Evolutionary conservation across 2,888 invertebrate species (phyloP).

Genomic region (Stictocephala bisonia): DNA sequence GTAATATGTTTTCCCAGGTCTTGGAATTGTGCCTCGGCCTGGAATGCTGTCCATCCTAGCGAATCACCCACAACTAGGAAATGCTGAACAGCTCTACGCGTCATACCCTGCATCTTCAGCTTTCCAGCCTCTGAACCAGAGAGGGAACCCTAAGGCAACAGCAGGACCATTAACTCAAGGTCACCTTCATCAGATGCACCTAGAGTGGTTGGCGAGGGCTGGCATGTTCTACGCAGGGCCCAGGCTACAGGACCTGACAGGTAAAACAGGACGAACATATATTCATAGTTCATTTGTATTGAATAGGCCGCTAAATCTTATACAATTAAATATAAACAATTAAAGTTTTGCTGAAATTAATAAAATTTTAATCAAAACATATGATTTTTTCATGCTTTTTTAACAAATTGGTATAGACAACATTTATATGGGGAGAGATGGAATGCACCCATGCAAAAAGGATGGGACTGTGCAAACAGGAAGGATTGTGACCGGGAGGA

Average conservation of each 20-base stretch:
- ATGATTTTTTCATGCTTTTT: too few species aligned
- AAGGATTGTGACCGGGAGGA: too few species aligned
- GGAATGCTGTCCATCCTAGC: constrained; percentile 57
- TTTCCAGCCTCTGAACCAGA: constrained; percentile 49
- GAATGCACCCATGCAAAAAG: too few species aligned
- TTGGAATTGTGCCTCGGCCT: constrained; percentile 57
- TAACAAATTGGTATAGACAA: too few species aligned
- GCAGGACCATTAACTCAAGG: constrained; percentile 60
- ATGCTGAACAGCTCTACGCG: constrained; percentile 15
- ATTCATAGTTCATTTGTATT: too few species aligned
- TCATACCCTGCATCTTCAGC: constrained; percentile 61
- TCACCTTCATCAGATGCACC: constrained; percentile 82
- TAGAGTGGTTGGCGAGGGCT: constrained; percentile 91
- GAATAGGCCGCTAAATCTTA: too few species aligned
- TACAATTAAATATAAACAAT: too few species aligned
- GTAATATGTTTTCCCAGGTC: constrained; percentile 47
- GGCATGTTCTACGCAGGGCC: constrained; percentile 87
- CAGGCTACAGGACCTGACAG: constrained; percentile 85
- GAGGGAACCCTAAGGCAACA: constrained; percentile 25
- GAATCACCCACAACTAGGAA: constrained; percentile 48
- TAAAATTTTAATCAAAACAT: too few species aligned
- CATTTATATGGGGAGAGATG: too few species aligned
- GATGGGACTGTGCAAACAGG: too few species aligned
- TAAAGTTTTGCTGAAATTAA: too few species aligned
- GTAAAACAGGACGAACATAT: too few species aligned